These are phyloP conservation scores for Phymorhynchus buccinoides DNA, from an alignment of 1,140 invertebrate genomes.

Conservation along the genomic window DNA sequence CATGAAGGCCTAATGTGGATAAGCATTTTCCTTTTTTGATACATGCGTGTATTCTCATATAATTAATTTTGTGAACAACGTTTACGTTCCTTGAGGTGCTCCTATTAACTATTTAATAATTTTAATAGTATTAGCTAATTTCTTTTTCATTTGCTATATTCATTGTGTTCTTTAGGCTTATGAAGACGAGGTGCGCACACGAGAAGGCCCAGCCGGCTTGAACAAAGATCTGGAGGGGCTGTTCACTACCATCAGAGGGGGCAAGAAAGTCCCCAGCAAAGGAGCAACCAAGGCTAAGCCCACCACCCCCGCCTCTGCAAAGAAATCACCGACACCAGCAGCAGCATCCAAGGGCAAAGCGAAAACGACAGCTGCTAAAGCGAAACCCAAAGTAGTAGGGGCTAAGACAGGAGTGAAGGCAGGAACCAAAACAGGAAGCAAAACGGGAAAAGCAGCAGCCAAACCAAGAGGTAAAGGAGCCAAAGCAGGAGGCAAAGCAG, in stretches of 20 bases:
- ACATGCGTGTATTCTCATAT: no score
- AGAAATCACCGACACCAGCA: neutral
- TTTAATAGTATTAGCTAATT: no score
- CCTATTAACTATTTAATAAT: no score
- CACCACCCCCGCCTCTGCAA: neutral
- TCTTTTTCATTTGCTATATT: no score
- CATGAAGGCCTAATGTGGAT: no score
- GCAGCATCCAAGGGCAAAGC: conserved; percentile 6
- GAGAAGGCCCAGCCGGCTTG: conserved; percentile 36
- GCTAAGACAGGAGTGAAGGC: neutral
- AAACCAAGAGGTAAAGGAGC: neutral
- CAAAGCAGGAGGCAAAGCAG: neutral
- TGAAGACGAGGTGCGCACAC: conserved; percentile 53
- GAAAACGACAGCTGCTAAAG: neutral
- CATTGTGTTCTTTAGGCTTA: conserved; percentile 59
- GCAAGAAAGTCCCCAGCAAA: neutral
- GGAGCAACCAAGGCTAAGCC: neutral
- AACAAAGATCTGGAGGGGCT: conserved; percentile 51
- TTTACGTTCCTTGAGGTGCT: no score
- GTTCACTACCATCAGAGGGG: conserved; percentile 41
- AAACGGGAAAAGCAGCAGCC: neutral
- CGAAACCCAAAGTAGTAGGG: neutral
- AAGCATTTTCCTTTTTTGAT: no score
- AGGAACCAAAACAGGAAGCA: neutral
- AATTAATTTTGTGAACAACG: no score